A percentile compares a stretch with the other conserved stretches of the same genome.
These are phyloP conservation scores for Galeruca laticollis DNA, from an alignment of 2,888 invertebrate species.

Conservation along the genomic window DNA sequence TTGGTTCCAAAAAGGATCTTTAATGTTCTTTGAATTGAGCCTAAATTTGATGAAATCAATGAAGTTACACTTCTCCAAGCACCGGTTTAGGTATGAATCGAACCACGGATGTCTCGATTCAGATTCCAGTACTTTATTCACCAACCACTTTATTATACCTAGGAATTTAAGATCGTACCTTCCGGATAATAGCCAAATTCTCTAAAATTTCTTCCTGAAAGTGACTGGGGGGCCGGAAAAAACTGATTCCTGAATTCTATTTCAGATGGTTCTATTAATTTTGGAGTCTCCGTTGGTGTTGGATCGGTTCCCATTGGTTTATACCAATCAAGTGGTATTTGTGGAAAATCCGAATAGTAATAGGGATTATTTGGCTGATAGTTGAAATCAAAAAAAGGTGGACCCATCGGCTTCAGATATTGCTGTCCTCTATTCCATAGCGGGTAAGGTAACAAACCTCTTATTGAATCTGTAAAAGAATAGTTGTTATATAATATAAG, in stretches of 20 bases:
- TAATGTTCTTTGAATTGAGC: too few species aligned
- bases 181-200: conserved; percentile 35
- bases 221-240: conserved; percentile 35
- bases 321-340: neutral
- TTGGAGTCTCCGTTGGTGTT: neutral
- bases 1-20: too few species aligned
- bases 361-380: neutral
- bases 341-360: conserved; percentile 1
- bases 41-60: too few species aligned
- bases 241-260: conserved; percentile 33
- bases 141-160: too few species aligned
- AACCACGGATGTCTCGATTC: too few species aligned
- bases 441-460: conserved; percentile 20
- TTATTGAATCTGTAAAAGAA: conserved; percentile 25
- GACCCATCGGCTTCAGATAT: conserved; percentile 6
- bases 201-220: conserved; percentile 23
- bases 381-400: conserved; percentile 1
- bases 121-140: too few species aligned
- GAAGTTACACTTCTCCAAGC: too few species aligned
- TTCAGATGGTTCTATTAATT: neutral
- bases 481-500: neutral
- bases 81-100: too few species aligned
- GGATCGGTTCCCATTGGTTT: neutral
- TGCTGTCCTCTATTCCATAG: conserved; percentile 26
- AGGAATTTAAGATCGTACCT: conserved; percentile 13